Percentiles rank a stretch among this genome's conserved stretches.
These are phyloP conservation scores for Takifugu ocellatus DNA, from an alignment of 2,797 vertebrate genomes.

Conservation along the genomic window DNA sequence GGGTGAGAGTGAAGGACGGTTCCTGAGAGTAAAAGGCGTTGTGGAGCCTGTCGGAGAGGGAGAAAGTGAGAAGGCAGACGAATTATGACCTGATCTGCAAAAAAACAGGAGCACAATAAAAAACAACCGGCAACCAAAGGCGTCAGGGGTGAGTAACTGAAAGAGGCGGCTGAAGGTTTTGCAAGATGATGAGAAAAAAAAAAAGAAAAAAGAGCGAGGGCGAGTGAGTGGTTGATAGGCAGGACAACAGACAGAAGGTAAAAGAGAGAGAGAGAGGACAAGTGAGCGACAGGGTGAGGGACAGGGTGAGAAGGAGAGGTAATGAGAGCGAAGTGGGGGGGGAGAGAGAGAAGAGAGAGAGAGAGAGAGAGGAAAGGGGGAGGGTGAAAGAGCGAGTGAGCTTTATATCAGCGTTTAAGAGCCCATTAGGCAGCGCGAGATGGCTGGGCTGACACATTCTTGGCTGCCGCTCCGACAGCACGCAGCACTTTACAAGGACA, in stretches of 20 bases:
- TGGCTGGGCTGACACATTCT: constrained; percentile 76
- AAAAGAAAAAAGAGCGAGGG: constrained; percentile 8
- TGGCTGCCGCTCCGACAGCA: constrained; percentile 73
- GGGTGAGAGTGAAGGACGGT: constrained; percentile 77
- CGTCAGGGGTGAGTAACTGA: constrained; percentile 40
- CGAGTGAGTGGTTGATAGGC: constrained; percentile 42
- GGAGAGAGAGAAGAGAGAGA: constrained; percentile 48
- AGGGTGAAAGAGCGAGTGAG: constrained; percentile 66
- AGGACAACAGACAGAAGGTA: constrained; percentile 34
- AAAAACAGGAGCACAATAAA: constrained; percentile 51
- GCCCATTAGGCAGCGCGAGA: constrained; percentile 74
- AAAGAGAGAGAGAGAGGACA: constrained; percentile 56
- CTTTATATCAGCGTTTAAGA: constrained; percentile 79
- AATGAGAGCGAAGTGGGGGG: constrained; percentile 60
- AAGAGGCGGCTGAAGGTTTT: constrained; percentile 30
- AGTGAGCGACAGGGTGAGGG: constrained; percentile 68
- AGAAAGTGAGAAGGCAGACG: constrained; percentile 7
- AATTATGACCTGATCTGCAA: constrained; percentile 33
- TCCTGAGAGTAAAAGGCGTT: constrained; percentile 75
- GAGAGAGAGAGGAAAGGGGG: constrained; percentile 54
- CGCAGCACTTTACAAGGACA: constrained; percentile 76
- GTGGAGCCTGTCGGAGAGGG: constrained; percentile 67
- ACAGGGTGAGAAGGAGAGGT: constrained; percentile 64
- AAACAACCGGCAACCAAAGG: constrained; percentile 31
- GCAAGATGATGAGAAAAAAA: constrained; percentile 19